phyloP scores from a whole-genome alignment of 2,888 invertebrate species.

The Nephrotoma flavescens region DNA sequence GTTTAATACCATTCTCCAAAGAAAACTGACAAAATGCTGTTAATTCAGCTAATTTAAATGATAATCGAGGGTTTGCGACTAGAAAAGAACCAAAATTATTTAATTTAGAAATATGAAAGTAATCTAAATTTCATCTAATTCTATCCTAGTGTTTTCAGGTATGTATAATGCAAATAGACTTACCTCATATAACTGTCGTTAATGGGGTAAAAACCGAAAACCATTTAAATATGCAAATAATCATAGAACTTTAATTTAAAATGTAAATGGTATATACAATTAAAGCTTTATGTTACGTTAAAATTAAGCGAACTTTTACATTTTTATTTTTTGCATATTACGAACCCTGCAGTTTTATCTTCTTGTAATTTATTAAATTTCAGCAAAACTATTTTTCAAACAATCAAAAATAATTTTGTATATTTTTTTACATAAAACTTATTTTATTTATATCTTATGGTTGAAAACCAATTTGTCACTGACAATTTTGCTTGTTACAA shows the following conservation, averaged over 20 bases:
- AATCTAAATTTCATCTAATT: no score
- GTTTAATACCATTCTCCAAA: no score
- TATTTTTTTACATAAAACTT: not conserved
- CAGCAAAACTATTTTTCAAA: slow-evolving; percentile 2
- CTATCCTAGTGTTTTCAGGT: no score
- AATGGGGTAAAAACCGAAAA: not conserved
- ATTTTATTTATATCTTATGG: not conserved
- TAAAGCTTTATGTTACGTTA: not conserved
- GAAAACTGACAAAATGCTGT: no score
- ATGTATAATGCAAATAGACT: no score
- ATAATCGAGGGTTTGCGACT: no score
- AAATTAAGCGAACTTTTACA: not conserved
- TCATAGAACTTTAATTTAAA: not conserved
- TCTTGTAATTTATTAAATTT: not conserved
- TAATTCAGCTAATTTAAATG: no score
- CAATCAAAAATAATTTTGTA: not conserved
- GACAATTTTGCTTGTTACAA: not conserved
- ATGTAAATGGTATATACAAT: not conserved
- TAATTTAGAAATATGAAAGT: no score
- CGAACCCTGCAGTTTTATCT: not conserved
- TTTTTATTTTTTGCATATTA: not conserved
- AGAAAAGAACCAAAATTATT: no score
- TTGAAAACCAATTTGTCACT: slow-evolving; percentile 4
- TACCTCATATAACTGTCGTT: no score
- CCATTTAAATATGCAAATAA: not conserved